Evolutionary conservation across 2,113 vertebrate genomes (phyloP).

Genomic region (Ploceus nigricollis): DNA sequence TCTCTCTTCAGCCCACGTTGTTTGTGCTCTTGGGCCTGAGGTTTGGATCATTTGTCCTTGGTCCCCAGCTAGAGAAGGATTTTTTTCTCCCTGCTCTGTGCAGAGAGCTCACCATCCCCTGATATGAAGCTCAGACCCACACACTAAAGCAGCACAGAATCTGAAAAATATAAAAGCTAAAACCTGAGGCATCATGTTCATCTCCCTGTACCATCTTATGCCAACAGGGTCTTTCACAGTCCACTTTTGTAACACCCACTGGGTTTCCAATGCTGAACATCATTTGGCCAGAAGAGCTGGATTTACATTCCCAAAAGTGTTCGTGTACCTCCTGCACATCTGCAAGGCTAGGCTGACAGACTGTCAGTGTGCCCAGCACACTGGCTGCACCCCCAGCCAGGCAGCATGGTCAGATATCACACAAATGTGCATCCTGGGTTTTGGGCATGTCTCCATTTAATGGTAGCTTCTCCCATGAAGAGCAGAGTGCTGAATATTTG

Average conservation of each 20-base stretch:
- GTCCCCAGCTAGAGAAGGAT: not conserved
- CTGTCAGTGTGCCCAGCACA: not conserved
- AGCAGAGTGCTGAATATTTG: not conserved
- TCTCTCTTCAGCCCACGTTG: not conserved
- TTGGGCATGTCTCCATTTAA: not conserved
- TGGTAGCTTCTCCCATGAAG: not conserved
- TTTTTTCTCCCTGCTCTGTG: not conserved
- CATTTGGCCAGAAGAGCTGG: not conserved
- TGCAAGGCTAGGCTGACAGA: not conserved
- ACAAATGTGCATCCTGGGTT: not conserved
- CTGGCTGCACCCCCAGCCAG: not conserved
- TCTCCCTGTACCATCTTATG: not conserved
- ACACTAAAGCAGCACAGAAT: not conserved
- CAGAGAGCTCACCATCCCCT: not conserved
- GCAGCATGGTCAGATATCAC: no score
- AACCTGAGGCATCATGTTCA: not conserved
- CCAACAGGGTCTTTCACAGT: not conserved
- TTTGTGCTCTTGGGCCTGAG: not conserved
- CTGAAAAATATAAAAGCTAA: not conserved
- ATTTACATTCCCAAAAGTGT: not conserved
- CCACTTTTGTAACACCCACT: not conserved
- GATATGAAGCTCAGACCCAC: fast-evolving
- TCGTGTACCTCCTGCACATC: fast-evolving
- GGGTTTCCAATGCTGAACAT: not conserved
- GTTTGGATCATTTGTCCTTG: not conserved